These are phyloP conservation scores for Oxyteleia sp. DNA, from an alignment of 2,888 invertebrate genomes.

Conservation along the genomic window DNA sequence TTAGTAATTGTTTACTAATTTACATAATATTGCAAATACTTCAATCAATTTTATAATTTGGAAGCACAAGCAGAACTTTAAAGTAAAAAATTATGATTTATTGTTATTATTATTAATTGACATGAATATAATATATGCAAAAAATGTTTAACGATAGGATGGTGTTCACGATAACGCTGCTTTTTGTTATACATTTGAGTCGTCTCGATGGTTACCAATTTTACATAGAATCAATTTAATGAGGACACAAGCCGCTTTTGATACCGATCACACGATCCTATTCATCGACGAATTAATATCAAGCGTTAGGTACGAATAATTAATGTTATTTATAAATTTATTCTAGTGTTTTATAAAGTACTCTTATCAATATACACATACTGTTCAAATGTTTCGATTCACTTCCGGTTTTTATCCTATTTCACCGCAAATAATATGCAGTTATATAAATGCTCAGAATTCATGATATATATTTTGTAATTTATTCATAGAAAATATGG, in stretches of 20 bases:
- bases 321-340: constrained; percentile 81
- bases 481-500: background rate
- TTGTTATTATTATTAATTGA: constrained; percentile 39
- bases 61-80: background rate
- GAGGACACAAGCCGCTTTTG: constrained; percentile 7
- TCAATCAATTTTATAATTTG: background rate
- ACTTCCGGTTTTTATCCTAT: background rate
- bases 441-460: background rate
- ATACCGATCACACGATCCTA: constrained; percentile 75
- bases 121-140: constrained; percentile 29
- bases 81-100: background rate
- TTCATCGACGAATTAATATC: constrained; percentile 79
- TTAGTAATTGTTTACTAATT: too few relatives aligned
- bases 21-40: background rate
- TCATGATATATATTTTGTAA: background rate
- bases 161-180: constrained; percentile 9
- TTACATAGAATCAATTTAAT: constrained; percentile 9
- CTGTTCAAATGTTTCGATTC: background rate
- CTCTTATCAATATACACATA: constrained; percentile 4
- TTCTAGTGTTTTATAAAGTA: constrained; percentile 84
- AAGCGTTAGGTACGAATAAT: constrained; percentile 84
- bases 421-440: background rate
- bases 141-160: constrained; percentile 17
- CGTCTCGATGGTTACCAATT: background rate
- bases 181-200: constrained; percentile 8